Evolutionary conservation across 2,113 vertebrate species (phyloP).

Genomic region (Triplophysa siluroides): DNA sequence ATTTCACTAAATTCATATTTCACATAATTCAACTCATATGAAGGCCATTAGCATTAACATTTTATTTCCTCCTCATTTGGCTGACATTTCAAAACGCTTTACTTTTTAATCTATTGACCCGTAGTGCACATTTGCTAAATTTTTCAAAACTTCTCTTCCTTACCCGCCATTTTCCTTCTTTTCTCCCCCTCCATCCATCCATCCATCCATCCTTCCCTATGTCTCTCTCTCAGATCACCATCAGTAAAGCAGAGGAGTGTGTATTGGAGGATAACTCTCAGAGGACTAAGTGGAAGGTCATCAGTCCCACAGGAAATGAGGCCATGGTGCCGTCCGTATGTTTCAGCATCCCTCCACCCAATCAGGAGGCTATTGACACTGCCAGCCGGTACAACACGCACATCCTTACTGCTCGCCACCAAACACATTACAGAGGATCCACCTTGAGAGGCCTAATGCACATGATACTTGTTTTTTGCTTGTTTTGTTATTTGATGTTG

Average conservation of each 20-base stretch:
- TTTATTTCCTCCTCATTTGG: slow-evolving; percentile 38
- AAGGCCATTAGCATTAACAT: slow-evolving; percentile 46
- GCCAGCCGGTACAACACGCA: slow-evolving; percentile 81
- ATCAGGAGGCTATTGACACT: slow-evolving; percentile 88
- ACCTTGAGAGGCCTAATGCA: no score
- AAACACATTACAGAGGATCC: no score
- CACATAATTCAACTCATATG: slow-evolving; percentile 8
- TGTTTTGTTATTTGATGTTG: not conserved
- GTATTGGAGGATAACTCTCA: slow-evolving; percentile 97
- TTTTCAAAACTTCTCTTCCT: slow-evolving; percentile 8
- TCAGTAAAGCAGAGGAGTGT: slow-evolving; percentile 92
- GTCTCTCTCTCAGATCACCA: slow-evolving; percentile 82
- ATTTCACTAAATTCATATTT: slow-evolving; percentile 3
- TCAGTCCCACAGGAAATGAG: slow-evolving; percentile 94
- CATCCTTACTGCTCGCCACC: not conserved
- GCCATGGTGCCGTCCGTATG: slow-evolving; percentile 98
- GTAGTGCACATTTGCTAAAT: slow-evolving; percentile 9
- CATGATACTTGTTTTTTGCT: not conserved
- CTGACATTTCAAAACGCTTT: slow-evolving; percentile 2
- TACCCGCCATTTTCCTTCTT: slow-evolving; percentile 8
- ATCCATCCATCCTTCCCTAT: slow-evolving; percentile 8
- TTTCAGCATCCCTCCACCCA: slow-evolving; percentile 89
- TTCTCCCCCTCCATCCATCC: not conserved
- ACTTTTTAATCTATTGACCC: slow-evolving; percentile 24
- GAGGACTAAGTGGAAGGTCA: slow-evolving; percentile 98